Evolutionary conservation across 2,888 invertebrate genomes (phyloP).

Genomic region (Agrochola lota): DNA sequence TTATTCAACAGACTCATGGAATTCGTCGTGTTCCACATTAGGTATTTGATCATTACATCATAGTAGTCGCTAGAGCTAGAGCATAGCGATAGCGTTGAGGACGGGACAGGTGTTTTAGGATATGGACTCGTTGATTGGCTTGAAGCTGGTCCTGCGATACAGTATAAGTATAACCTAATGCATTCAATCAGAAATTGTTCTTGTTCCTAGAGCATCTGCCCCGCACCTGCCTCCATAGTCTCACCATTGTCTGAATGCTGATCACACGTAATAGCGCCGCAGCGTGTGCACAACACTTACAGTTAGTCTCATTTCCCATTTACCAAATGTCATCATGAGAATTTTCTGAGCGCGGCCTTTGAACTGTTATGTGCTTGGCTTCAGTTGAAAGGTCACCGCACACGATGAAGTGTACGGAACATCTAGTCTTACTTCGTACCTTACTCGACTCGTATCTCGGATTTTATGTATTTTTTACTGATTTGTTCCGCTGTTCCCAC

Average conservation of each 20-base stretch:
- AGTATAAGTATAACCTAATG: conserved; percentile 1
- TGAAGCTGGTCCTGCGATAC: not conserved
- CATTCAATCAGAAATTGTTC: conserved; percentile 6
- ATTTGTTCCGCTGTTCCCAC: conserved; percentile 1
- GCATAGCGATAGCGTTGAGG: not conserved
- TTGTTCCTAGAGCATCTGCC: conserved; percentile 25
- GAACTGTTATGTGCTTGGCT: conserved; percentile 43
- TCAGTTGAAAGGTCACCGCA: conserved; percentile 49
- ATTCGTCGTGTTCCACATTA: conserved; percentile 61
- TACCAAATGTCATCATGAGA: conserved; percentile 40
- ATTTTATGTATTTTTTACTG: not conserved
- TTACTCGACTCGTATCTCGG: no score
- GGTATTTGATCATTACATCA: conserved; percentile 56
- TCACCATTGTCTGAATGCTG: conserved; percentile 2
- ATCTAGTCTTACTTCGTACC: not conserved
- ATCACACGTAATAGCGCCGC: conserved; percentile 9
- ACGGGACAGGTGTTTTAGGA: conserved; percentile 9
- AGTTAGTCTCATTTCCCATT: conserved; percentile 37
- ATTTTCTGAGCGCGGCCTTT: conserved; percentile 24
- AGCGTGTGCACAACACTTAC: conserved; percentile 2
- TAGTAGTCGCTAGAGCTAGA: conserved; percentile 50
- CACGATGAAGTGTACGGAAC: conserved; percentile 22
- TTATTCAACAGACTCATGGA: conserved; percentile 58
- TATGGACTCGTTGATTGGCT: conserved; percentile 7
- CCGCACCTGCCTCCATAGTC: conserved; percentile 34